Evolutionary conservation across 2,888 invertebrate genomes (phyloP).

Genomic region (Mycalesis mineus): DNA sequence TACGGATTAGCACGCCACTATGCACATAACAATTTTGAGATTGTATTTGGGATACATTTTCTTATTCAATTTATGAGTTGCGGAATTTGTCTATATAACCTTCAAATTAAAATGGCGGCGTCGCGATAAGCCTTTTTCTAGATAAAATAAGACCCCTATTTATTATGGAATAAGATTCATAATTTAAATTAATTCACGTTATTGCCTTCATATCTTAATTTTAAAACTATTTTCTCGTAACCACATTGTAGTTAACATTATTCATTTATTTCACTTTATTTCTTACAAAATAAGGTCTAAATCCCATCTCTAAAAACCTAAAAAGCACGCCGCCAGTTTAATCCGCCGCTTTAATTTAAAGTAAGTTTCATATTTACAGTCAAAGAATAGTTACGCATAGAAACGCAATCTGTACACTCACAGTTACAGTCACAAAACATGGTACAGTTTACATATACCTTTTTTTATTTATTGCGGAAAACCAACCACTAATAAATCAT

Average conservation of each 20-base stretch:
- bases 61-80: neutral
- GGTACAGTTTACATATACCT: no score
- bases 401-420: no score
- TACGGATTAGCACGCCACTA: neutral
- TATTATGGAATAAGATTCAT: neutral
- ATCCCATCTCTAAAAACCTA: neutral
- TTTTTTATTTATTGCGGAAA: no score
- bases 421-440: no score
- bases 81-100: neutral
- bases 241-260: no score
- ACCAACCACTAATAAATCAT: no score
- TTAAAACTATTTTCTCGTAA: no score
- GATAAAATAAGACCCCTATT: neutral
- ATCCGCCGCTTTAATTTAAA: neutral
- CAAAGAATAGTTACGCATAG: neutral
- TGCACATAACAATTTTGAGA: neutral
- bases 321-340: neutral
- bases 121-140: neutral
- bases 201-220: no score
- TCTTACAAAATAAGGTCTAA: neutral
- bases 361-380: slow-evolving; percentile 21
- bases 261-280: neutral
- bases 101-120: neutral
- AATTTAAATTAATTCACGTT: no score
- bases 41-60: neutral